phyloP scores from a whole-genome alignment of 2,797 vertebrate species.

The Okamejei kenojei region DNA sequence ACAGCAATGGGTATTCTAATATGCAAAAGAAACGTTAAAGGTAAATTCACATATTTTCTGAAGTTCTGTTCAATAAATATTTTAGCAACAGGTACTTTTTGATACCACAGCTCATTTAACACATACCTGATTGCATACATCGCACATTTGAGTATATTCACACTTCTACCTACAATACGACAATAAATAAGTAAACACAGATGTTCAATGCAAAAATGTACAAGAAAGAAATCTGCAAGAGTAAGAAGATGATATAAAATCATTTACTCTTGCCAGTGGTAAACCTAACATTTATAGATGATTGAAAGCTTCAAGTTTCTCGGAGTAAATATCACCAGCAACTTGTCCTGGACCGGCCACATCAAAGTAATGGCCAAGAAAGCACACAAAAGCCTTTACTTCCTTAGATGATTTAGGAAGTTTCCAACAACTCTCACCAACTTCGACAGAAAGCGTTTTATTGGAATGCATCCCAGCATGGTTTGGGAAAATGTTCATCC shows the following conservation, averaged over 20 bases:
- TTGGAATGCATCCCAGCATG: too few relatives aligned
- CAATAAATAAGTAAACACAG: constrained; percentile 18
- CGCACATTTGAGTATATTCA: not conserved
- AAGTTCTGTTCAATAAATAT: constrained; percentile 30
- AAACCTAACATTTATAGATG: not conserved
- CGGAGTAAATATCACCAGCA: too few relatives aligned
- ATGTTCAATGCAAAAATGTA: constrained; percentile 9
- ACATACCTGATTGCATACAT: constrained; percentile 21
- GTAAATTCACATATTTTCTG: not conserved
- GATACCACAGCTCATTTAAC: not conserved
- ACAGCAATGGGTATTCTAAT: not conserved
- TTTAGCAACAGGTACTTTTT: constrained; percentile 23
- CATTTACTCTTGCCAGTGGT: constrained; percentile 6
- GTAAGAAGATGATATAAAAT: constrained; percentile 26
- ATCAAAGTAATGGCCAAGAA: too few relatives aligned
- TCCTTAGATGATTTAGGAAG: too few relatives aligned
- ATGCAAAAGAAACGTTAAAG: not conserved
- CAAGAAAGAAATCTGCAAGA: constrained; percentile 1
- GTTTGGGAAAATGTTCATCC: too few relatives aligned
- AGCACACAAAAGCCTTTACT: too few relatives aligned
- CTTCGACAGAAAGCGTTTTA: too few relatives aligned
- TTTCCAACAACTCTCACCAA: too few relatives aligned
- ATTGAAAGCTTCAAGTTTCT: too few relatives aligned
- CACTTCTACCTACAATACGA: constrained; percentile 24
- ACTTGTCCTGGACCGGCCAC: too few relatives aligned